Percentiles rank a stretch among this genome's conserved stretches.
phyloP scores from a whole-genome alignment of 2,797 vertebrate species.

The Cyclura pinguis region DNA sequence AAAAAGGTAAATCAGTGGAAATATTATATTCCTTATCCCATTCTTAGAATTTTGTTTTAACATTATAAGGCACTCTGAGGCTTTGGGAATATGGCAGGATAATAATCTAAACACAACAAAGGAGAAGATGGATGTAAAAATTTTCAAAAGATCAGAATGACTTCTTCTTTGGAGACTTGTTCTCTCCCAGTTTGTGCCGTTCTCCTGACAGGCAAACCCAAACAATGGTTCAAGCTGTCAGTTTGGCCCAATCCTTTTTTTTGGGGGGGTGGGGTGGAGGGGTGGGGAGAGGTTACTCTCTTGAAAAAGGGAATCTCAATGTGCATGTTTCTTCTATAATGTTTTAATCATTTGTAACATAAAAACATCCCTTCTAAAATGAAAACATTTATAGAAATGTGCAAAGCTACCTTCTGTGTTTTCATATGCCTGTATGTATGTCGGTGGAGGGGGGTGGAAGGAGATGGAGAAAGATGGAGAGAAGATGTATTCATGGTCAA shows the following conservation, averaged over 20 bases:
- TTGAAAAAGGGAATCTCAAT: background rate
- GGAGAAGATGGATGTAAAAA: background rate
- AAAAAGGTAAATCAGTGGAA: background rate
- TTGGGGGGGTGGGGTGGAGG: no score
- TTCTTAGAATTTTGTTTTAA: slow-evolving; percentile 1
- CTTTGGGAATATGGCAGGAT: background rate
- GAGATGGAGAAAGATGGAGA: no score
- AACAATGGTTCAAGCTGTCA: background rate
- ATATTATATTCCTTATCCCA: background rate
- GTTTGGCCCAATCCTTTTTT: background rate
- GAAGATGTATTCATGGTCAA: no score
- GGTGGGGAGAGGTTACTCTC: background rate
- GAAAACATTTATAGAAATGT: background rate
- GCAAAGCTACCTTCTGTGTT: no score
- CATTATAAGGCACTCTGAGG: background rate
- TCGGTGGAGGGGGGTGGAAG: background rate
- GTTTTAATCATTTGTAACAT: background rate
- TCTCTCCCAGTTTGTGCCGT: background rate
- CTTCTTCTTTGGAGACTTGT: background rate
- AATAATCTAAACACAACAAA: slow-evolving; percentile 4
- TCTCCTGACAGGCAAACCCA: background rate
- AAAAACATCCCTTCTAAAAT: background rate
- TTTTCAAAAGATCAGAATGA: background rate
- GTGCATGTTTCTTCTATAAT: background rate
- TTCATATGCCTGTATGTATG: background rate